Evolutionary conservation across 2,113 vertebrate genomes (phyloP).

Genomic region (Bos taurus): ARS-UCD2.0 NC_037356.1:12351501-12352000

Average conservation of each 20-base stretch:
- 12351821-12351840: not conserved
- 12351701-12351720: not conserved
- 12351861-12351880: not conserved
- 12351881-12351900: not conserved
- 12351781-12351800: not conserved
- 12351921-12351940: not conserved
- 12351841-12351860: not conserved
- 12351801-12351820: not conserved
- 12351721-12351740: not conserved
- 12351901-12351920: not conserved
- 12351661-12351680: not conserved
- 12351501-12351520: not conserved
- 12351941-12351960: not conserved
- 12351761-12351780: not conserved
- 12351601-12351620: not conserved
- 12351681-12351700: not conserved
- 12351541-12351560: not conserved
- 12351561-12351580: not conserved
- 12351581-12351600: not conserved
- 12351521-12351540: not conserved
- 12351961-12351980: not conserved
- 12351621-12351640: not conserved
- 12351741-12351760: not conserved
- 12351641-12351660: not conserved
- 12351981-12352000: not conserved